phyloP scores from a whole-genome alignment of 2,888 invertebrate species.

The Mycogona germanica region DNA sequence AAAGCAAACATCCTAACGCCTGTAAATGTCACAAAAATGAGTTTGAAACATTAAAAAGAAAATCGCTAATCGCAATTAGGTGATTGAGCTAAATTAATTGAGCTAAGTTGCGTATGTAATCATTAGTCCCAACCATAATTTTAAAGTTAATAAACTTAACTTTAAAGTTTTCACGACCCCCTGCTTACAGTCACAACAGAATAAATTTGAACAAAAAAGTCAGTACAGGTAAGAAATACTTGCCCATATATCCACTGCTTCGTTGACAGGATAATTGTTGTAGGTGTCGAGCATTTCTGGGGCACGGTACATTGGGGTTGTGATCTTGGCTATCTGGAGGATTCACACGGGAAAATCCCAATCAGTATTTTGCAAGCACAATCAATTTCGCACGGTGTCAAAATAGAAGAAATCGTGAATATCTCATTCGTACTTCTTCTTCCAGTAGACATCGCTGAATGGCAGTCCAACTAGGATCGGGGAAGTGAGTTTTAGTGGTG shows the following conservation, averaged over 20 bases:
- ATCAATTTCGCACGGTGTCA: too few relatives aligned
- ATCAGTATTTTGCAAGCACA: too few relatives aligned
- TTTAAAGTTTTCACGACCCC: too few relatives aligned
- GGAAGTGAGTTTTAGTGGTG: constrained; percentile 56
- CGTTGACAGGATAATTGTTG: constrained; percentile 86
- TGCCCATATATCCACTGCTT: constrained; percentile 82
- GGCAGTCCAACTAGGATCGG: constrained; percentile 84
- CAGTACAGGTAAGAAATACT: constrained; percentile 16
- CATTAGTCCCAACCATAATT: background rate
- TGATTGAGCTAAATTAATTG: background rate
- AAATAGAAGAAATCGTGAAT: background rate
- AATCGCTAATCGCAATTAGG: background rate
- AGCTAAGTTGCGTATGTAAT: background rate
- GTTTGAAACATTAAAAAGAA: background rate
- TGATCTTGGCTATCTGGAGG: constrained; percentile 41
- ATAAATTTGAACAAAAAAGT: too few relatives aligned
- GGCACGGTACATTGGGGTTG: constrained; percentile 73
- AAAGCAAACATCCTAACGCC: constrained; percentile 90
- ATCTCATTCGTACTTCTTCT: constrained; percentile 58
- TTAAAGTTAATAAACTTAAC: background rate
- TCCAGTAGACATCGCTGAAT: constrained; percentile 80
- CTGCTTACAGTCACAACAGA: background rate
- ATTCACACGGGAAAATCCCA: constrained; percentile 1
- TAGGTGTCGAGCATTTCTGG: constrained; percentile 98
- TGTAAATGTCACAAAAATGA: constrained; percentile 38